phyloP scores from a whole-genome alignment of 2,113 vertebrate genomes.

The Mustela lutreola region DNA sequence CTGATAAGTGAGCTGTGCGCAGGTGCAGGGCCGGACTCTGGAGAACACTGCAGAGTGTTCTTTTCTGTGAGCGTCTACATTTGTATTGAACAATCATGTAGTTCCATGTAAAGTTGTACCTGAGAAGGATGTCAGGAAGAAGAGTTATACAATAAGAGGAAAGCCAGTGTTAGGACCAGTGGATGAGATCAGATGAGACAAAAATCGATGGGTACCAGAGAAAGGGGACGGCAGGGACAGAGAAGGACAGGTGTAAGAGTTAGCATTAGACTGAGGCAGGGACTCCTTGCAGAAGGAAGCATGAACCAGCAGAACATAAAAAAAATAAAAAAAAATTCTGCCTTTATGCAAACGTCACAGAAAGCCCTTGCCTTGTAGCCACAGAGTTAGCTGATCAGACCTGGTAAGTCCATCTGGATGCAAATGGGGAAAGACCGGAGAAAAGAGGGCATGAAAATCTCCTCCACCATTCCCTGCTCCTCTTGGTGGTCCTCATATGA shows the following conservation, averaged over 20 bases:
- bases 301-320: rapidly evolving
- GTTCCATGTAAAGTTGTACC: background rate
- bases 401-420: background rate
- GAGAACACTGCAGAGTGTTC: background rate
- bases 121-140: background rate
- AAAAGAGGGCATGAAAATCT: background rate
- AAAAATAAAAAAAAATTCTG: background rate
- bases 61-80: background rate
- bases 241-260: background rate
- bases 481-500: background rate
- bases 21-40: rapidly evolving
- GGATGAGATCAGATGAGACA: background rate
- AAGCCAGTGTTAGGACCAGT: background rate
- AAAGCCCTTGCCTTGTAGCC: background rate
- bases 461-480: background rate
- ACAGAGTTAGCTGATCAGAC: background rate
- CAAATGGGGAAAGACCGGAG: background rate
- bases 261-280: background rate
- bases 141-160: background rate
- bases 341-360: background rate
- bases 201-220: background rate
- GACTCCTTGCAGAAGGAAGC: background rate
- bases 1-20: background rate
- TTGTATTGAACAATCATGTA: background rate
- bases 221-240: background rate